Evolutionary conservation across 2,113 vertebrate species (phyloP), one percentile per base, ranked within the genome.

Genomic region (Seriola dumerili): DNA sequence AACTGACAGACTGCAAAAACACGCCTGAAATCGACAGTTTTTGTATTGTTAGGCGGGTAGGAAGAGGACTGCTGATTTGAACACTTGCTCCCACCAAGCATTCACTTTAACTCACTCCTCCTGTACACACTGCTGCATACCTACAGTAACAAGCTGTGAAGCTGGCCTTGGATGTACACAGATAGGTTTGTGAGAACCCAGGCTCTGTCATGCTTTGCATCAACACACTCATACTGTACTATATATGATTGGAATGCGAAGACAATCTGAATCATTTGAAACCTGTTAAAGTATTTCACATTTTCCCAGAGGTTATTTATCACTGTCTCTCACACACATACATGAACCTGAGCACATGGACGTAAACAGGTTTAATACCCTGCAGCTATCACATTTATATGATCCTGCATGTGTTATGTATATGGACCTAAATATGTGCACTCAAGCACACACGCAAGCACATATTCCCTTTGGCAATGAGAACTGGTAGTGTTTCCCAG

Each of bases 1-100:
- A 88, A 87, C 88, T 71, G 88, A 90, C 83, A 86, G 83, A 32
- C 58, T 66, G 61, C 63, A 46, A 70, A 70, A 83, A 63, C 44
- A 34, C 8, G n/a, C 83, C 73, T 75, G 59, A 57, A 55, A 55
- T 66, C 72, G 83, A 80, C 85, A 80, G 81, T 70, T 78, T 83
- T 58, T 38, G 70, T 87, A 81, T 89, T 84, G 84, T 83, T 83
- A 84, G 80, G 48, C 19, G 9, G 66, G 38, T 0, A 57, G 52
- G 59, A 34, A 71, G 68, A 74, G 57, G 64, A 74, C 67, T 42
- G 81, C 74, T 67, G 77, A 76, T 78, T 48, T 72, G 7, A 76
- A 72, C 1, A 10, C 61, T 40, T 34, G 9, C 59, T 8, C 19
- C 6, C 64, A 44, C 76, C 1, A 50, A 61, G 21, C 8, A 1